Base-by-base conservation (phyloP, 2,797 vertebrate species). In the Darevskia mixta region DNA sequence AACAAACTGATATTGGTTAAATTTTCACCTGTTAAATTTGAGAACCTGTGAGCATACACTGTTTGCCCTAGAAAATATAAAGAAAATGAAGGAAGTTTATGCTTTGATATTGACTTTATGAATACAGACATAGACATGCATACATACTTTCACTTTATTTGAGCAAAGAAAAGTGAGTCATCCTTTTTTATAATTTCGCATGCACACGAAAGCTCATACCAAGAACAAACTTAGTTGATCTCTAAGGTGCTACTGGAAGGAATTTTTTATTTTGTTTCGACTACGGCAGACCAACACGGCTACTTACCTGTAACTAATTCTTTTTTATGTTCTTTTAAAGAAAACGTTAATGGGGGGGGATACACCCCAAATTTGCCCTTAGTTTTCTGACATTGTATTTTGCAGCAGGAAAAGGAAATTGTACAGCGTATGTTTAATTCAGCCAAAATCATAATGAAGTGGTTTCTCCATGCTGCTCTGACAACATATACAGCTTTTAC, bases 1-100 rank as follows among this genome's bases (percentile, higher is more conserved):
- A 99, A 98, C 90, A 99, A 97, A 94, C 98, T 98, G 93, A 95
- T 91, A 92, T 96, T 98, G 84, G 98, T 99, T 94, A 99, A 96
- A 93, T 97, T 99, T 96, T 99, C 98, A 92, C 98, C 98, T 0
- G 98, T 98, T 94, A 98, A 95, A 96, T 98, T 97, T 94, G 98
- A 97, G 97, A 98, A 99, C 95, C 97, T 97, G 95, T 98, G 97
- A 90, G 98, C 97, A 90, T 99, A 99, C 43, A 99, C 96, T 93
- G 98, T 98, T 96, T 98, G 98, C 95, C 98, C 99, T 99, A 87
- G 75, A 88, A 91, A 1, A 75, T 2, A 94, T 80, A 95, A 95
- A 85, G 3, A 85, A 86, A 87, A 88, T 66, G 5, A 91, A 17
- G 87, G n/a, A 20, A 79, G 32, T 41, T 95, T 88, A 93, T n/a